Percentiles rank a stretch among this genome's conserved stretches.
Conservation (phyloP, 2,888 invertebrate species). For the Erynnis tages region DNA sequence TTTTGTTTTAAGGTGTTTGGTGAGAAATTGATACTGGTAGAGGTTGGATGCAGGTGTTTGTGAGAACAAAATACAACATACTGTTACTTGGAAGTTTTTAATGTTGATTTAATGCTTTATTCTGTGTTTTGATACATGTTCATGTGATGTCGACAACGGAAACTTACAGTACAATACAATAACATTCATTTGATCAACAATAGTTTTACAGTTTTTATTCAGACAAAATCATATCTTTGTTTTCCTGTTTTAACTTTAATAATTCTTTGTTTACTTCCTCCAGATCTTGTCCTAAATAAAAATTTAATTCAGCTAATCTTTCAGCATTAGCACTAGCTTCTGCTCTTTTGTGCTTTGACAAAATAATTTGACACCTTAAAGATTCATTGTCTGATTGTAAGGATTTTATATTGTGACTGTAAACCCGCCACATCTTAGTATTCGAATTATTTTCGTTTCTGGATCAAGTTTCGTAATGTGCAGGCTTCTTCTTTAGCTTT, state of each 20-base stretch:
- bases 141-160: no score
- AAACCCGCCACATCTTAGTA: slow-evolving; percentile 32
- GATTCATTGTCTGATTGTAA: slow-evolving; percentile 49
- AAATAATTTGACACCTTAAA: slow-evolving; percentile 45
- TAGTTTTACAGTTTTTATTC: no score
- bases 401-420: slow-evolving; percentile 37
- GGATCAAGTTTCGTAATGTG: slow-evolving; percentile 7
- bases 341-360: slow-evolving; percentile 47
- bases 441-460: slow-evolving; percentile 1
- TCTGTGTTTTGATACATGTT: no score
- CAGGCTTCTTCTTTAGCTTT: slow-evolving; percentile 45
- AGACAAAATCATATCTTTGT: no score
- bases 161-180: no score
- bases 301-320: slow-evolving; percentile 57
- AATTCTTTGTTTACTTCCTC: slow-evolving; percentile 46
- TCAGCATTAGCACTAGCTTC: slow-evolving; percentile 56
- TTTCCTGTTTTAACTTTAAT: slow-evolving; percentile 40
- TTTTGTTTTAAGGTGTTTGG: no score
- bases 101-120: no score
- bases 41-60: no score
- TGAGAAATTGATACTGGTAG: no score
- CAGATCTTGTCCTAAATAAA: slow-evolving; percentile 51
- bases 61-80: no score
- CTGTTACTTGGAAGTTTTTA: no score
- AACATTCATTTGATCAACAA: no score